These are phyloP conservation scores for Linhomoeus sp. DNA, from an alignment of 2,888 invertebrate genomes.

Conservation along the genomic window DNA sequence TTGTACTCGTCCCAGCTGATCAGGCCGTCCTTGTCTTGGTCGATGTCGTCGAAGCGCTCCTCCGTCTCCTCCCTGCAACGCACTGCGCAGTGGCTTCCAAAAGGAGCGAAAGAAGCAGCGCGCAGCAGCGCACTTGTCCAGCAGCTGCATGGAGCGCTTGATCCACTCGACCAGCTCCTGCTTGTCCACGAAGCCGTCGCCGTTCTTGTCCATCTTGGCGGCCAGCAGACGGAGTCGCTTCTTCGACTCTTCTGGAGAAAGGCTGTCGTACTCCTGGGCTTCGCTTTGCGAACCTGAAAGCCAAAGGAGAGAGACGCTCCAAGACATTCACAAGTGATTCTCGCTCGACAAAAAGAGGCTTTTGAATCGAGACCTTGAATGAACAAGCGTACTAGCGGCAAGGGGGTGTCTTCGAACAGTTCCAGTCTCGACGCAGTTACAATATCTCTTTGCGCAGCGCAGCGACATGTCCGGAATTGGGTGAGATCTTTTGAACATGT, in stretches of 20 bases:
- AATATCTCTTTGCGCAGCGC: too few species aligned
- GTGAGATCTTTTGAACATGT: too few species aligned
- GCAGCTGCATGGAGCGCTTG: conserved; percentile 59
- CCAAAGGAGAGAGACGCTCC: too few species aligned
- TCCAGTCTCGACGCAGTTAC: too few species aligned
- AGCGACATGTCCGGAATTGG: too few species aligned
- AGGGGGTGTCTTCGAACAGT: too few species aligned
- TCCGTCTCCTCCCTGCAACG: conserved; percentile 21
- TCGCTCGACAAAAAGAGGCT: too few species aligned
- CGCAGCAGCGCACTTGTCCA: conserved; percentile 15
- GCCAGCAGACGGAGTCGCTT: conserved; percentile 51
- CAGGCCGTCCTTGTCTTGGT: conserved; percentile 54
- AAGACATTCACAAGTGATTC: too few species aligned
- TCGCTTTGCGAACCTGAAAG: conserved; percentile 59
- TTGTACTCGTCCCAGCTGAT: conserved; percentile 77
- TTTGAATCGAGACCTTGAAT: too few species aligned
- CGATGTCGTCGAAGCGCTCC: conserved; percentile 36
- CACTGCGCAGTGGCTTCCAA: too few species aligned
- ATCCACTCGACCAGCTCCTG: conserved; percentile 79
- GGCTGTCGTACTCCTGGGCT: conserved; percentile 71
- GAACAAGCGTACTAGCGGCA: too few species aligned
- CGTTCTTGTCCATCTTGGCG: conserved; percentile 65
- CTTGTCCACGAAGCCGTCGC: conserved; percentile 53
- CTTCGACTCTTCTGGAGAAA: conserved; percentile 66
- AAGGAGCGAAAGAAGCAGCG: too few species aligned